Conservation (phyloP, 2,797 vertebrate genomes). For the Oceanodroma leucorhoa region DNA sequence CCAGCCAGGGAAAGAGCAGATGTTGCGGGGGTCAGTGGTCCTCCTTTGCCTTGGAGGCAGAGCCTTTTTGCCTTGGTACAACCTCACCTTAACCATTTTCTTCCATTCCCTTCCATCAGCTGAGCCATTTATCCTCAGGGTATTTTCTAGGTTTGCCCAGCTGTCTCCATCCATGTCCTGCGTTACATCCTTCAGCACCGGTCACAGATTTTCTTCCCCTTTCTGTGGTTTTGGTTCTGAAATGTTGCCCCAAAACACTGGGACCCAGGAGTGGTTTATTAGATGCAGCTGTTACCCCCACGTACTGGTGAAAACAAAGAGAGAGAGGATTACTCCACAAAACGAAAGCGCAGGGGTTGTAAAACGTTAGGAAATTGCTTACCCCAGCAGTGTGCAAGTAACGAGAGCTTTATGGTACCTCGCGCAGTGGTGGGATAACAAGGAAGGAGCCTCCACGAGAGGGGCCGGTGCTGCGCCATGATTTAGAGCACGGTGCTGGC, state of each 20-base stretch:
- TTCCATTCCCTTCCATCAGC: neutral
- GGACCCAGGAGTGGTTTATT: neutral
- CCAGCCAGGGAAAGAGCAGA: neutral
- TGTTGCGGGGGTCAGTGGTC: neutral
- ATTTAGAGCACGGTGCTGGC: neutral
- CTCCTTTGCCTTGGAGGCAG: neutral
- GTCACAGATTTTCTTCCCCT: neutral
- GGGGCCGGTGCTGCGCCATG: fast-evolving
- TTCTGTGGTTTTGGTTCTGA: neutral
- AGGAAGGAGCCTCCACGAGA: neutral
- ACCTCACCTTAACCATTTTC: neutral
- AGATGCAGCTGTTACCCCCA: conserved; percentile 16
- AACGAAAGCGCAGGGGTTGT: neutral
- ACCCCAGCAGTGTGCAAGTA: neutral
- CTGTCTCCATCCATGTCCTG: neutral
- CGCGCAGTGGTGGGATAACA: fast-evolving
- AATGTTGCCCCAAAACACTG: neutral
- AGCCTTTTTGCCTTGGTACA: neutral
- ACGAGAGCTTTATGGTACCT: neutral
- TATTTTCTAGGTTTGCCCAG: neutral
- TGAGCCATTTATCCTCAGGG: neutral
- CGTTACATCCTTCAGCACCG: neutral
- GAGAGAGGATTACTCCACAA: neutral
- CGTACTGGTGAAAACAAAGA: neutral
- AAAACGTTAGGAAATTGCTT: neutral